Evolutionary conservation across 2,797 vertebrate species (phyloP), one percentile per base, ranked within the genome.

Genomic region (Coreius guichenoti): DNA sequence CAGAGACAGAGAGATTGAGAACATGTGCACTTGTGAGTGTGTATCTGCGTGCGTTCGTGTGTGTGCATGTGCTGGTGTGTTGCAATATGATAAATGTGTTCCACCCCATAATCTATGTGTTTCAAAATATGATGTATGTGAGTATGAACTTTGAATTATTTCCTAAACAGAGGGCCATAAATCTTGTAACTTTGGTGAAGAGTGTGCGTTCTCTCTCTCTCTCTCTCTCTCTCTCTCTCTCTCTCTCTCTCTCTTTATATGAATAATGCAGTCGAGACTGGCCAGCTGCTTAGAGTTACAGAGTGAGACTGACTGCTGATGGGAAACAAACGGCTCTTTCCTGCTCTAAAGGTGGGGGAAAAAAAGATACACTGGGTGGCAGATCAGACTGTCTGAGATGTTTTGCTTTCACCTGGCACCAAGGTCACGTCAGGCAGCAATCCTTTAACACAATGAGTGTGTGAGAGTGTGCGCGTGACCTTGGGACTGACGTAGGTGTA

Each of bases 101-200:
- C 94, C 93, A 94, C 93, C 93, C 94, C 93, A 95, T 96, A 96
- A 96, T 96, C 95, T 96, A 96, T 96, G 95, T 96, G 95, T 94
- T 96, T 96, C 94, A 95, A 95, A 96, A 96, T 96, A 96, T 96
- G 95, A 96, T 96, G 94, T 95, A 96, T 96, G 95, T 96, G 95
- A 94, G 94, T 94, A 95, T 96, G 95, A 96, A 96, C 95, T 96
- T 95, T 95, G 95, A 96, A 96, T 96, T 96, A 96, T 96, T 95
- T 96, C 94, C 94, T 93, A 95, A 95, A 95, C 94, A 95, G 93
- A 94, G 94, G 94, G 92, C 95, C 95, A 95, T 96, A 95, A 96
- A 96, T 96, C 95, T 96, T 96, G 92, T 92, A 93, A 94, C 93
- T 95, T 95, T 92, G 93, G 89, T 92, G 93, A 92, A 92, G 92